These are phyloP conservation scores for Cirrhinus mrigala DNA, from an alignment of 2,797 vertebrate species.

Conservation along the genomic window DNA sequence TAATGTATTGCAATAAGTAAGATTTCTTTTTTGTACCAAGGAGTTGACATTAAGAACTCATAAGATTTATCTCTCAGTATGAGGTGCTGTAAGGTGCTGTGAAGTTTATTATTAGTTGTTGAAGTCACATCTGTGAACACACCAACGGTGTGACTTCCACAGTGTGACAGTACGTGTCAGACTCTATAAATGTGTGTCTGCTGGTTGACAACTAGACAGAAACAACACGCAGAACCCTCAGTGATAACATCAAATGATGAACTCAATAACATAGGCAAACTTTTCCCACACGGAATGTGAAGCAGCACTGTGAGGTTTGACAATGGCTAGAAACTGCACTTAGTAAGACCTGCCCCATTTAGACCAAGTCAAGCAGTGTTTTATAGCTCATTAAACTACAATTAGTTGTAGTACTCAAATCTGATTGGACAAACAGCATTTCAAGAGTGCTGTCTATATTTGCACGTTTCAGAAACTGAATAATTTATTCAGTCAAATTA, in stretches of 20 bases:
- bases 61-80: constrained; percentile 36
- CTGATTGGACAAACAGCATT: neutral
- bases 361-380: neutral
- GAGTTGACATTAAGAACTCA: constrained; percentile 2
- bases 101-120: constrained; percentile 56
- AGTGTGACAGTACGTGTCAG: constrained; percentile 60
- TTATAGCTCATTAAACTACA: neutral
- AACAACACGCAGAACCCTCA: neutral
- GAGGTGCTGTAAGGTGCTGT: constrained; percentile 57
- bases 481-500: neutral
- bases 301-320: constrained; percentile 8
- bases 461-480: neutral
- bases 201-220: constrained; percentile 2
- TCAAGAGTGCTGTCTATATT: neutral
- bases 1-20: constrained; percentile 4
- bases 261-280: neutral
- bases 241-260: neutral
- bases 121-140: constrained; percentile 67
- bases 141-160: constrained; percentile 59
- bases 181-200: constrained; percentile 45
- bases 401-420: neutral
- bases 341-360: neutral
- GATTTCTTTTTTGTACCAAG: constrained; percentile 30
- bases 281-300: neutral
- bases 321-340: neutral